These are phyloP conservation scores for Trachelus tabidus DNA, from an alignment of 2,888 invertebrate species.

Conservation along the genomic window DNA sequence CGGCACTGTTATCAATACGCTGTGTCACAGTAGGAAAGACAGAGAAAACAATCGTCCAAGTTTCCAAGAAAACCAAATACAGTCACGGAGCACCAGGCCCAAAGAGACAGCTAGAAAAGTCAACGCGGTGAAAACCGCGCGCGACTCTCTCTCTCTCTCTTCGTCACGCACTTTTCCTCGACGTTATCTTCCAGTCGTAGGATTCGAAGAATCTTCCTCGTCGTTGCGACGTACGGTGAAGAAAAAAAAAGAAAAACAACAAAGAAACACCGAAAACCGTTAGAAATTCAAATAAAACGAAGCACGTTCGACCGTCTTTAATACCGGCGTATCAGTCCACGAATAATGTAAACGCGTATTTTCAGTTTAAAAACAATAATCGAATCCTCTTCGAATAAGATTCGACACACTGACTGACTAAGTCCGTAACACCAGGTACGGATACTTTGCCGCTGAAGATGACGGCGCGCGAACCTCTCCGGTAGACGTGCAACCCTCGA, in stretches of 20 bases:
- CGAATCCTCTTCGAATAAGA: not conserved
- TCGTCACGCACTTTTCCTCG: not conserved
- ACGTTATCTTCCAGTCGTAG: not conserved
- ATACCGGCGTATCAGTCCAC: not conserved
- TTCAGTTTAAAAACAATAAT: not conserved
- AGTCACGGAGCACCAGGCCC: not conserved
- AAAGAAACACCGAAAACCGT: not conserved
- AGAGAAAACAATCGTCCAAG: not conserved
- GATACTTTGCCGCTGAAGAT: not conserved
- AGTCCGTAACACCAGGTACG: not conserved
- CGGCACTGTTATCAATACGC: constrained; percentile 18
- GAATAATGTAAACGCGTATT: not conserved
- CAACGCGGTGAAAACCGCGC: too few relatives aligned
- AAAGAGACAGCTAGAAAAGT: not conserved
- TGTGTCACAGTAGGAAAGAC: not conserved
- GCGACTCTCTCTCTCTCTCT: not conserved
- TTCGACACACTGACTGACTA: not conserved
- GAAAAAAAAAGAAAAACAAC: not conserved
- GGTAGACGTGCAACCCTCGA: constrained; percentile 38
- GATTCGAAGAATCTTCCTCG: not conserved
- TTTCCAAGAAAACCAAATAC: not conserved
- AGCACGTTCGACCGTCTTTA: not conserved
- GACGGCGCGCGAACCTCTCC: constrained; percentile 21
- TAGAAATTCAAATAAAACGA: not conserved
- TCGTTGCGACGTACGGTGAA: not conserved